Conservation (phyloP, 2,113 vertebrate species). For the Hemicordylus capensis region DNA sequence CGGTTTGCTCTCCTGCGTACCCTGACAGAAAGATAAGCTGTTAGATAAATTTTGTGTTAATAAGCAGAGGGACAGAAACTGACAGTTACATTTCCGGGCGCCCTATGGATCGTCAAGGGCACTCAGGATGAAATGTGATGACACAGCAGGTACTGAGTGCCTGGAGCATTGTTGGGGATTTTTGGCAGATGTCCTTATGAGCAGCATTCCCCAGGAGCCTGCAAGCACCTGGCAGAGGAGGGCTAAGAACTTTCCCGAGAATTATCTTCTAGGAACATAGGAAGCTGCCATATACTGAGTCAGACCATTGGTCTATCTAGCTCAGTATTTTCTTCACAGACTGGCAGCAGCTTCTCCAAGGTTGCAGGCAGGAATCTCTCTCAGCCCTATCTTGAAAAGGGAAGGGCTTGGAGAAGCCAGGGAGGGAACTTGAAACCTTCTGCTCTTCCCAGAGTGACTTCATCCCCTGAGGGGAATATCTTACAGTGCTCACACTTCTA, state of each 20-base stretch:
- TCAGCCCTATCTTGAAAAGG: too few relatives aligned
- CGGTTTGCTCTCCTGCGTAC: accelerated
- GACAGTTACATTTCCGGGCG: neutral
- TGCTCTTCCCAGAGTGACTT: too few relatives aligned
- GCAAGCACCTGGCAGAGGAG: neutral
- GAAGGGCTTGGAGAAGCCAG: too few relatives aligned
- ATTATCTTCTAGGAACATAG: too few relatives aligned
- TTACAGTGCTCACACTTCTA: too few relatives aligned
- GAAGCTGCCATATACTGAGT: too few relatives aligned
- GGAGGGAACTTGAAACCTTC: too few relatives aligned
- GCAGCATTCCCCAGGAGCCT: neutral
- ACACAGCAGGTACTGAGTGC: neutral
- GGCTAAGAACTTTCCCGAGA: neutral
- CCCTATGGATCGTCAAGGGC: constrained; percentile 5
- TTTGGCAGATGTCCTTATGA: neutral
- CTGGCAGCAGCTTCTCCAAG: too few relatives aligned
- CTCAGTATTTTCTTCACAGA: too few relatives aligned
- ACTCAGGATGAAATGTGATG: accelerated
- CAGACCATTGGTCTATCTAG: too few relatives aligned
- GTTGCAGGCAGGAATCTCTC: too few relatives aligned
- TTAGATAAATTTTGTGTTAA: neutral
- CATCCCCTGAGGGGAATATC: too few relatives aligned
- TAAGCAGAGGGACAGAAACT: neutral
- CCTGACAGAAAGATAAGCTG: accelerated
- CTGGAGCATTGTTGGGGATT: accelerated